These are phyloP conservation scores for Uloborus plumipes DNA, from an alignment of 2,888 invertebrate genomes.

Conservation along the genomic window DNA sequence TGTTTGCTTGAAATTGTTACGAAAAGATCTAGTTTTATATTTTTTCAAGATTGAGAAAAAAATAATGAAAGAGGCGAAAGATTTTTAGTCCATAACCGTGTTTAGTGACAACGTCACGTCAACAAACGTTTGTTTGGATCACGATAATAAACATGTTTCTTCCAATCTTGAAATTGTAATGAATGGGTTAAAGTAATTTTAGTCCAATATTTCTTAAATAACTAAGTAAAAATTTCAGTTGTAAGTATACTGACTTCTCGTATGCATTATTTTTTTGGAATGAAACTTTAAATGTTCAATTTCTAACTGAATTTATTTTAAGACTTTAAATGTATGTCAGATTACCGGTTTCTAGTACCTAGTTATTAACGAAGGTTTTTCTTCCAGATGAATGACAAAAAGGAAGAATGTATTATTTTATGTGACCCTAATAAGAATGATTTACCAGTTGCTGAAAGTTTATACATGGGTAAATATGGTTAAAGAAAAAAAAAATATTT, in stretches of 20 bases:
- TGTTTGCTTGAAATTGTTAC: too few relatives aligned
- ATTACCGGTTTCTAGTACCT: too few relatives aligned
- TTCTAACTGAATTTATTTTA: too few relatives aligned
- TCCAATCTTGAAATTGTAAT: neutral
- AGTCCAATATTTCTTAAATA: too few relatives aligned
- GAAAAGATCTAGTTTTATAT: neutral
- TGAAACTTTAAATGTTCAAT: too few relatives aligned
- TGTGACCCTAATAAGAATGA: constrained; percentile 15
- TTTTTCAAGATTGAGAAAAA: neutral
- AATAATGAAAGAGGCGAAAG: too few relatives aligned
- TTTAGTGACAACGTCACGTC: constrained; percentile 15
- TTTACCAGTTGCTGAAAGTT: constrained; percentile 35
- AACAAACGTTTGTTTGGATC: neutral
- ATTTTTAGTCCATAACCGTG: neutral
- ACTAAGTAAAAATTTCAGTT: too few relatives aligned
- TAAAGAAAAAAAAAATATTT: too few relatives aligned
- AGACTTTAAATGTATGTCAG: too few relatives aligned
- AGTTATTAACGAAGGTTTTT: neutral
- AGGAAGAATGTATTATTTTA: constrained; percentile 15
- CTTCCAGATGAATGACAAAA: constrained; percentile 11
- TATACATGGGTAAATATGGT: constrained; percentile 22
- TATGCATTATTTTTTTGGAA: too few relatives aligned
- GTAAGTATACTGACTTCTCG: too few relatives aligned
- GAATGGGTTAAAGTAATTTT: too few relatives aligned
- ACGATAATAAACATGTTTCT: neutral